Evolutionary conservation across 2,797 vertebrate genomes (phyloP).

Genomic region (Rallus crepitans): DNA sequence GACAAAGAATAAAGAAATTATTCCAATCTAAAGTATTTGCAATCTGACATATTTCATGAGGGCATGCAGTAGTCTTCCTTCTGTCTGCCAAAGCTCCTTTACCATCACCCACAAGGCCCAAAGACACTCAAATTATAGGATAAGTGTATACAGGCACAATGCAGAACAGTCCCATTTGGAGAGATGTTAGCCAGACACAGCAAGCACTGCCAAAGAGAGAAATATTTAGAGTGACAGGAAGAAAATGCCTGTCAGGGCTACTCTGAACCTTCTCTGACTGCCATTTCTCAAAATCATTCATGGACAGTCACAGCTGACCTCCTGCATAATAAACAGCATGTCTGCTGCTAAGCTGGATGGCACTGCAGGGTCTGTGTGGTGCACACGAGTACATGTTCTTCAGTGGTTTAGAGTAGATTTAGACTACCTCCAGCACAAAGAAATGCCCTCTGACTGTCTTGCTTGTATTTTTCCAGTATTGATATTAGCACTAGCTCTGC

Average conservation of each 20-base stretch:
- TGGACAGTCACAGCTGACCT: neutral
- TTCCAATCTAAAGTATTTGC: neutral
- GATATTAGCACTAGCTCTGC: neutral
- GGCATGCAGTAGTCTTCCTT: neutral
- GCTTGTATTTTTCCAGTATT: neutral
- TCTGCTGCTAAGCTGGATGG: neutral
- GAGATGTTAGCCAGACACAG: neutral
- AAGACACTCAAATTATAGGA: neutral
- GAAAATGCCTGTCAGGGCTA: neutral
- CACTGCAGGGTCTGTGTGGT: neutral
- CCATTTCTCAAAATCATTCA: neutral
- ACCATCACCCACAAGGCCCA: neutral
- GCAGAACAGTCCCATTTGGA: neutral
- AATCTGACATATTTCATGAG: neutral
- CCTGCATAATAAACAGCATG: neutral
- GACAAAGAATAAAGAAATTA: neutral
- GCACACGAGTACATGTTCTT: neutral
- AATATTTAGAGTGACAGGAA: neutral
- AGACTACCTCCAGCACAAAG: neutral
- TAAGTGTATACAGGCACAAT: neutral
- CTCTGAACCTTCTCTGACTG: neutral
- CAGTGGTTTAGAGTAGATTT: neutral
- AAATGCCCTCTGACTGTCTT: neutral
- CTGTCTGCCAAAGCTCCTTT: neutral
- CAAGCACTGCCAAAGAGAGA: neutral